Evolutionary conservation across 2,888 invertebrate species (phyloP), one percentile per base, ranked within the genome.

Genomic region (Apomyelois bistriatella): DNA sequence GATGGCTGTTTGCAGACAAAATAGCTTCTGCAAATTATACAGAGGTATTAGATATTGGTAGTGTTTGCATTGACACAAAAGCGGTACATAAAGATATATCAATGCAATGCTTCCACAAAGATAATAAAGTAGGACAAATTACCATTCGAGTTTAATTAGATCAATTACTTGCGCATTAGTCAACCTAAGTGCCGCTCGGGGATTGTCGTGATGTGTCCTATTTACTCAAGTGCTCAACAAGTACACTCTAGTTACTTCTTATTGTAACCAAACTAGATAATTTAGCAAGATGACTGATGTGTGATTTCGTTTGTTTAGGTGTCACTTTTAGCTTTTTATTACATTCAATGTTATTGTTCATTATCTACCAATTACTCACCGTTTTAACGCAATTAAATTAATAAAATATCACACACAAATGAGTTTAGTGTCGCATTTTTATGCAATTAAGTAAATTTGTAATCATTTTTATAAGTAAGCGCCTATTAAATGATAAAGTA

Each of bases 91-190:
- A 22, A 22, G 22, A 22, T n/a, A 12, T 32, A 40, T 32, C 13
- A 40, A 41, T 49, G 13, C 28, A 13, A 49, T 32, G 30, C 38
- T 13, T 38, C 28, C 7, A 50, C 32, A 40, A 40, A 41, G 49
- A 50, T 50, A 50, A 50, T 41, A 16, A 40, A 50, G 16, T 50
- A 40, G 49, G 40, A 32, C 49, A 50, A 12, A 50, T 41, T 41
- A 41, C 30, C 32, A 49, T 40, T 30, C 15, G 28, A 46, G 32
- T 15, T 30, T 32, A 40, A 50, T n/a, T 50, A 41, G 49, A 50
- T 40, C 49, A 50, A 40, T 50, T 49, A 49, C 40, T 48, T 48
- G 48, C 48, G 9, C 38, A 50, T 40, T 50, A 13, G 49, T 30
- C 49, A 50, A 30, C 13, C 12, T 37, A 32, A 30, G 40, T 16